phyloP scores from a whole-genome alignment of 2,113 vertebrate species.

The Lichenostomus cassidix region DNA sequence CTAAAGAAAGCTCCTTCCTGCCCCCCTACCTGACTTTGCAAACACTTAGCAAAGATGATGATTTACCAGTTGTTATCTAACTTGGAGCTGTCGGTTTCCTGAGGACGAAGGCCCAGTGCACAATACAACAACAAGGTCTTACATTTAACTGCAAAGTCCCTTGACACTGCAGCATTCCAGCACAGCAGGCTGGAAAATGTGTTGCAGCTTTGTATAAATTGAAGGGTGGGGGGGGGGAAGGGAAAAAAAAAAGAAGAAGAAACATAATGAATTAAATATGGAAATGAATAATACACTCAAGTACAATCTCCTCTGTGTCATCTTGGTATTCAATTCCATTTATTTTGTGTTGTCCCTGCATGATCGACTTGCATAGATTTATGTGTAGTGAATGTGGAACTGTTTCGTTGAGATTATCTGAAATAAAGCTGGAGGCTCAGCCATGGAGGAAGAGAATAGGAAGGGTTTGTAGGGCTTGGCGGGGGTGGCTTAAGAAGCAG shows the following conservation, averaged over 20 bases:
- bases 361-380: not conserved
- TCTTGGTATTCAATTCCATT: conserved; percentile 31
- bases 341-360: not conserved
- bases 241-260: not conserved
- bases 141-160: conserved; percentile 42
- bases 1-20: not conserved
- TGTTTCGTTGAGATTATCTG: not conserved
- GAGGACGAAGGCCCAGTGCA: conserved; percentile 53
- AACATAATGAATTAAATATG: conserved; percentile 59
- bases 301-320: conserved; percentile 15
- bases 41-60: conserved; percentile 22
- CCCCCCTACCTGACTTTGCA: conserved; percentile 16
- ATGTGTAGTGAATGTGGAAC: conserved; percentile 1
- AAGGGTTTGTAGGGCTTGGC: not conserved
- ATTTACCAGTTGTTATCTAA: conserved; percentile 61
- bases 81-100: conserved; percentile 54
- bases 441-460: not conserved
- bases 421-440: conserved; percentile 15
- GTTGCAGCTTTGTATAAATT: conserved; percentile 42
- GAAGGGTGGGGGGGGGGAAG: not conserved
- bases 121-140: conserved; percentile 53
- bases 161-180: conserved; percentile 51
- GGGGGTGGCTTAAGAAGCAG: not conserved
- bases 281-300: conserved; percentile 59
- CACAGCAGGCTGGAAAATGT: conserved; percentile 64